These are phyloP conservation scores for Poliocrania exsul DNA, from an alignment of 2,797 vertebrate species.

Conservation along the genomic window DNA sequence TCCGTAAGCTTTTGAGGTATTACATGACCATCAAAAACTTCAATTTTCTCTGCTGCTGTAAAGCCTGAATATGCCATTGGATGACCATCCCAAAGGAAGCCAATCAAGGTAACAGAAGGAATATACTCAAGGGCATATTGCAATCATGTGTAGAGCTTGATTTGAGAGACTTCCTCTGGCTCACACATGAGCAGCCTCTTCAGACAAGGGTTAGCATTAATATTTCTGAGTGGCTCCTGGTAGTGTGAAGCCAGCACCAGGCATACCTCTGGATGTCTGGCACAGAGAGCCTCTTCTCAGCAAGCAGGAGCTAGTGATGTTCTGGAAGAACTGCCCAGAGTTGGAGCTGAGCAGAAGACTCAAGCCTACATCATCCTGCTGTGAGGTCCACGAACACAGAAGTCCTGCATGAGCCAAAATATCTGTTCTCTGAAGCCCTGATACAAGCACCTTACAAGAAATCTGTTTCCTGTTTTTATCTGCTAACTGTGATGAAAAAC, in stretches of 20 bases:
- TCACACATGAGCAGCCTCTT: background rate
- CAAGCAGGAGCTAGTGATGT: background rate
- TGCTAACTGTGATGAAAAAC: background rate
- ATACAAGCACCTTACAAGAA: background rate
- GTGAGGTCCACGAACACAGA: background rate
- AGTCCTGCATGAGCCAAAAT: background rate
- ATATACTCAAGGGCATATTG: background rate
- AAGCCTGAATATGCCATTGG: background rate
- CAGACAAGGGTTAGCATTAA: background rate
- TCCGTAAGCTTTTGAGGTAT: background rate
- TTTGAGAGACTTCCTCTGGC: background rate
- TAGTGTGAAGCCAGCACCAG: background rate
- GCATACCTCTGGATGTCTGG: background rate
- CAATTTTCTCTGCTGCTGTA: background rate
- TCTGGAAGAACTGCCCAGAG: background rate
- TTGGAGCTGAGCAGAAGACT: background rate
- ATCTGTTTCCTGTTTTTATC: background rate
- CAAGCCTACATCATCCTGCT: fast-evolving
- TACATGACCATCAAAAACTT: background rate
- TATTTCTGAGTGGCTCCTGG: background rate
- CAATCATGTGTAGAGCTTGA: background rate
- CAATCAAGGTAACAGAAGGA: background rate
- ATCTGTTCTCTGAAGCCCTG: background rate
- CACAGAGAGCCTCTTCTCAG: fast-evolving
- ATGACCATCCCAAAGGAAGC: background rate